Evolutionary conservation across 2,888 invertebrate species (phyloP), one percentile per base, ranked within the genome.

Genomic region (Lamproptera curius): DNA sequence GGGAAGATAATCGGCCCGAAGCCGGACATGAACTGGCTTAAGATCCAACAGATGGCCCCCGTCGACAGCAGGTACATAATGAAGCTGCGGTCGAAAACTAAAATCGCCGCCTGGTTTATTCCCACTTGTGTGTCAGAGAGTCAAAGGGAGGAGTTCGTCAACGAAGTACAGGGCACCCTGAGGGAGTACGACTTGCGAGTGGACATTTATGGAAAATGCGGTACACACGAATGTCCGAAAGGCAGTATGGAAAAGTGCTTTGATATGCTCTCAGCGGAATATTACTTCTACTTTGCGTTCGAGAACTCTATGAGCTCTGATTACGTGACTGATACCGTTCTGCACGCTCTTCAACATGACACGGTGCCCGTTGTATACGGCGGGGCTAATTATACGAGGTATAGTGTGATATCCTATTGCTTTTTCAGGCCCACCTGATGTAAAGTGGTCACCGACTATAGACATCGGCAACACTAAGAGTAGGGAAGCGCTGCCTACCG

Each of bases 281-380:
- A 82, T 43, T 77, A 66, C 53, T 83, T 84, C 56, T 84, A 79
- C 58, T 68, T 83, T 6, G 75, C 81, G 1, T 80, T 82, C 42
- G 84, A 84, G 53, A 82, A 79, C 52, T 62, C 79, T 9, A 41
- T 81, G 0, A 71, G 71, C 41, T 78, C 75, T n/a, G 83, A 85
- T 61, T 84, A 81, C 46, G 76, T 83, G 0, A 77, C 84, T 1
- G 82, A 85, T 54, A 83, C 81, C 52, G 46, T 83, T 16, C 52
- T 82, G 9, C 58, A 75, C 50, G 75, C 88, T 26, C 67, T 89
- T n/a, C 87, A 90, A 56, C 89, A 90, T 63, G 80, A 90, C 61
- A 84, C 91, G 1, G 81, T 93, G 10, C 93, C 93, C 0, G 86
- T 93, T 3, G 92, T 92, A 2, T 91, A 90, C 75, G 92, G 93